A percentile compares a stretch with the other conserved stretches of the same genome.
phyloP scores from a whole-genome alignment of 2,888 invertebrate genomes.

The Pecten maximus region DNA sequence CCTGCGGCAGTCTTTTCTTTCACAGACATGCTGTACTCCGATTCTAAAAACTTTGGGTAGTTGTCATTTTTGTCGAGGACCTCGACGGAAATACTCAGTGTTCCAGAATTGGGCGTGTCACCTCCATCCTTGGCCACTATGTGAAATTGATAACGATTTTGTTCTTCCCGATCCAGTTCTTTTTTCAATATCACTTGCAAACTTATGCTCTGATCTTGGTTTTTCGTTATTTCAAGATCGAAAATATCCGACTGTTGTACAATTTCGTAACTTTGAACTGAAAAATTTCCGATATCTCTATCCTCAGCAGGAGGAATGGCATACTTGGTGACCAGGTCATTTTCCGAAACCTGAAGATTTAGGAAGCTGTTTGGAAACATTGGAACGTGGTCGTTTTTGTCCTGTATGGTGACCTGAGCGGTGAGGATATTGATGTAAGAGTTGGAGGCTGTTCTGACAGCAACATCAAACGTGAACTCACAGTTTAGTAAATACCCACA shows the following conservation, averaged over 20 bases:
- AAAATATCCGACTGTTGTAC: constrained; percentile 65
- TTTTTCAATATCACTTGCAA: constrained; percentile 62
- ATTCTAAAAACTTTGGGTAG: constrained; percentile 59
- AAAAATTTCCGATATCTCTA: constrained; percentile 69
- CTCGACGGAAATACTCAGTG: constrained; percentile 58
- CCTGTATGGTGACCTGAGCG: constrained; percentile 67
- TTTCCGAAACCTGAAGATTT: constrained; percentile 66
- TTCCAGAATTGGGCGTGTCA: constrained; percentile 59
- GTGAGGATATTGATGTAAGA: constrained; percentile 66
- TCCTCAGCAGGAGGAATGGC: constrained; percentile 67
- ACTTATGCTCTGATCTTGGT: constrained; percentile 70
- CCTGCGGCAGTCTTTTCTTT: constrained; percentile 63
- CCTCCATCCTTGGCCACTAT: constrained; percentile 69
- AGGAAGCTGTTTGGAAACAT: constrained; percentile 64
- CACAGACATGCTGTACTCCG: constrained; percentile 61
- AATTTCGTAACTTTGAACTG: constrained; percentile 70
- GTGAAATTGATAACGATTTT: constrained; percentile 63
- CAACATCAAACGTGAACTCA: constrained; percentile 67
- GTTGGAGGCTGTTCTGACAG: constrained; percentile 61
- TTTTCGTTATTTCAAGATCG: constrained; percentile 65
- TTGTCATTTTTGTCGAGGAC: constrained; percentile 66
- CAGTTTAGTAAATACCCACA: constrained; percentile 63
- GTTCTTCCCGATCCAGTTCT: constrained; percentile 64
- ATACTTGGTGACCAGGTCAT: constrained; percentile 61
- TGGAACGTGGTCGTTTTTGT: constrained; percentile 73